Evolutionary conservation across 1,140 invertebrate species (phyloP).

Genomic region (Hermetia illucens): DNA sequence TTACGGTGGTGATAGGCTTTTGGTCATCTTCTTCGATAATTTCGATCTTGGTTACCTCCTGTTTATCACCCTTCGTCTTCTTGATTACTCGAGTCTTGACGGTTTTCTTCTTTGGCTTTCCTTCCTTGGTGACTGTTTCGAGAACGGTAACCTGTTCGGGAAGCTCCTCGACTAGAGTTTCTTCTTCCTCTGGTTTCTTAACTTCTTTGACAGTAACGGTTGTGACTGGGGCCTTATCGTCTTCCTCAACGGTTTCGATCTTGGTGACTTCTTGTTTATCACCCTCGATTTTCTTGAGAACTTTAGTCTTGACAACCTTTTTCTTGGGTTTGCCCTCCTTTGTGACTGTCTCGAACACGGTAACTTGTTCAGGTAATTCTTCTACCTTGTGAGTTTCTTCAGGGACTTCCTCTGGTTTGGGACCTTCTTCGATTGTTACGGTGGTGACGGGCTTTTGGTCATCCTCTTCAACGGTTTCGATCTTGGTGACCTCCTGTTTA

Average conservation of each 20-base stretch:
- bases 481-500: conserved; percentile 23
- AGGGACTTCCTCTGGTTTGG: conserved; percentile 6
- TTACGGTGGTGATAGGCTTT: conserved; percentile 12
- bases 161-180: conserved; percentile 8
- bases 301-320: conserved; percentile 14
- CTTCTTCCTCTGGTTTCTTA: conserved; percentile 4
- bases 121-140: conserved; percentile 14
- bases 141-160: conserved; percentile 11
- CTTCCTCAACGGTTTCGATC: conserved; percentile 29
- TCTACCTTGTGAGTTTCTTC: conserved; percentile 14
- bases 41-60: conserved; percentile 16
- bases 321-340: conserved; percentile 7
- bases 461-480: conserved; percentile 29
- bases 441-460: conserved; percentile 22
- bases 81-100: conserved; percentile 15
- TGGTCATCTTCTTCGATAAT: conserved; percentile 20
- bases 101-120: conserved; percentile 16
- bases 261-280: conserved; percentile 22
- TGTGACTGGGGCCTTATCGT: conserved; percentile 22
- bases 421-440: conserved; percentile 13
- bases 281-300: conserved; percentile 19
- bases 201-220: conserved; percentile 16
- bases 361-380: conserved; percentile 1
- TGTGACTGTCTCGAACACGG: conserved; percentile 10
- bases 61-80: conserved; percentile 13